These are phyloP conservation scores for Rhyzopertha dominica DNA, from an alignment of 1,140 invertebrate genomes.

Conservation along the genomic window DNA sequence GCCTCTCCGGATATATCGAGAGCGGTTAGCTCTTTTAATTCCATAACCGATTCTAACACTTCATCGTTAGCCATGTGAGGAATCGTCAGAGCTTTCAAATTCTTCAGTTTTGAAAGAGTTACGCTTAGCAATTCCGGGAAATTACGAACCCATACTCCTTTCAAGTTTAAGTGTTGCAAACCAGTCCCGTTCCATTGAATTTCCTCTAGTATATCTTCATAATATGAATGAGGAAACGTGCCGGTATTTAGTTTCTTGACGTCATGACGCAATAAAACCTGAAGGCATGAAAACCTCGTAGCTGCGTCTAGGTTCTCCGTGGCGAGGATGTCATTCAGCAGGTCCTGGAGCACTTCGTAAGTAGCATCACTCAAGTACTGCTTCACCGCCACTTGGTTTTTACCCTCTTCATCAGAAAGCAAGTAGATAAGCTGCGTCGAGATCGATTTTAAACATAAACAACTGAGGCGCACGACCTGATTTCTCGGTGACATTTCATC, in stretches of 20 bases:
- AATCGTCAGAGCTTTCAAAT: slow-evolving; percentile 56
- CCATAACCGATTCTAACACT: slow-evolving; percentile 55
- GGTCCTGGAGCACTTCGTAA: slow-evolving; percentile 57
- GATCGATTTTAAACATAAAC: slow-evolving; percentile 30
- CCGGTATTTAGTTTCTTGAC: slow-evolving; percentile 58
- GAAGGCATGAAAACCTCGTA: slow-evolving; percentile 56
- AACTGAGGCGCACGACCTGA: slow-evolving; percentile 27
- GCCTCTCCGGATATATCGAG: slow-evolving; percentile 59
- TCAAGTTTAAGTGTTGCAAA: slow-evolving; percentile 57
- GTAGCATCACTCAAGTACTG: slow-evolving; percentile 33
- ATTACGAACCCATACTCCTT: slow-evolving; percentile 65
- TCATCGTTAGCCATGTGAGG: slow-evolving; percentile 64
- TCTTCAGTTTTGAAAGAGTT: slow-evolving; percentile 51
- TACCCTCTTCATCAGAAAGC: slow-evolving; percentile 36
- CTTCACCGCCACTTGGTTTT: slow-evolving; percentile 25
- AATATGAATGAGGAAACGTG: slow-evolving; percentile 60
- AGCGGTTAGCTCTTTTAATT: slow-evolving; percentile 52
- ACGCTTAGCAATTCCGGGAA: slow-evolving; percentile 56
- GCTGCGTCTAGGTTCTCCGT: slow-evolving; percentile 59
- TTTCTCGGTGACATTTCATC: slow-evolving; percentile 42
- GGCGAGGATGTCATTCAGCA: slow-evolving; percentile 56
- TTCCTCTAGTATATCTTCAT: slow-evolving; percentile 58
- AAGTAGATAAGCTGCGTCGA: slow-evolving; percentile 32
- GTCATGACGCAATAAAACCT: slow-evolving; percentile 56
- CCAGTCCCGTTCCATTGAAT: slow-evolving; percentile 56